Evolutionary conservation across 2,888 invertebrate genomes (phyloP).

Genomic region (Luperina testacea): DNA sequence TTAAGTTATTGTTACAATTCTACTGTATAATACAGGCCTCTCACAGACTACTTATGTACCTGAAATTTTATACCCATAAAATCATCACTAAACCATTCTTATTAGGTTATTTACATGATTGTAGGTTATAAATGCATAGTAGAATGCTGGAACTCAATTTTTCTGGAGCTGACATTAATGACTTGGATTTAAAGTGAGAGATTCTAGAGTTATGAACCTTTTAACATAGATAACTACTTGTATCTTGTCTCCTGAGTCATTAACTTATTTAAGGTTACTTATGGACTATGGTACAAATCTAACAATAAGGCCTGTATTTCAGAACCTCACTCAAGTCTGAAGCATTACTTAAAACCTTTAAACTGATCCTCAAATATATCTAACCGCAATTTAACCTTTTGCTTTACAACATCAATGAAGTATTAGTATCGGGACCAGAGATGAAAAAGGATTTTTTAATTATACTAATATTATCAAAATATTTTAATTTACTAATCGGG

Average conservation of each 20-base stretch:
- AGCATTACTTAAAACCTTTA: not conserved
- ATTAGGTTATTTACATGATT: conserved; percentile 10
- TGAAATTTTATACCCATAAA: not conserved
- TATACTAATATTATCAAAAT: not conserved
- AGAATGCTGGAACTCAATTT: not conserved
- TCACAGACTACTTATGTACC: not conserved
- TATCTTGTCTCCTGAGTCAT: not conserved
- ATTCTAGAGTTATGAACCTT: too few species aligned
- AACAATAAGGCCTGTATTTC: not conserved
- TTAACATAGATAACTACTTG: too few species aligned
- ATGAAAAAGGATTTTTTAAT: too few species aligned
- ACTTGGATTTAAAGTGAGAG: not conserved
- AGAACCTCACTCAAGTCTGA: not conserved
- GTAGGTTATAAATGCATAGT: conserved; percentile 10
- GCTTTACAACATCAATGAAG: not conserved
- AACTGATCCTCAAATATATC: not conserved
- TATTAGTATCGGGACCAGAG: too few species aligned
- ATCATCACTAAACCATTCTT: not conserved
- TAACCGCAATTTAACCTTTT: not conserved
- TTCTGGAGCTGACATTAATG: not conserved
- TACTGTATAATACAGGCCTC: not conserved
- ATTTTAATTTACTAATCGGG: not conserved
- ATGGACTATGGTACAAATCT: not conserved
- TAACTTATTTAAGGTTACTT: conserved; percentile 1
- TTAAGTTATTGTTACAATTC: not conserved